phyloP scores from a whole-genome alignment of 2,888 invertebrate species.

The Polylopha cassiicola region DNA sequence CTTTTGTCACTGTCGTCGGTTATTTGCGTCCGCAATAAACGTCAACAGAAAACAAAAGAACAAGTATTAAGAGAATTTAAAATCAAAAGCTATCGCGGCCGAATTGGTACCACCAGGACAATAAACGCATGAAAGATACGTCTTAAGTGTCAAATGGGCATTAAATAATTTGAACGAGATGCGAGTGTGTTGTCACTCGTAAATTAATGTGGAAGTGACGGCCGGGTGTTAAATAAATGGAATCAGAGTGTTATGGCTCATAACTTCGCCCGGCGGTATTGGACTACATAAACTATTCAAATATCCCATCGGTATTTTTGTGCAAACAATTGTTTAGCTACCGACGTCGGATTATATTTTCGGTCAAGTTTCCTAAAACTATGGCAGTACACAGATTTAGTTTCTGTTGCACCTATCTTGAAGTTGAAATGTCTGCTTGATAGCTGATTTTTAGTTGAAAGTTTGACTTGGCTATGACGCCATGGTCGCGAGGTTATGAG shows the following conservation, averaged over 20 bases:
- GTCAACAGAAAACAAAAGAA: constrained; percentile 16
- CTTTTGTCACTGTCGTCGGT: constrained; percentile 16
- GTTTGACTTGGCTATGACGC: constrained; percentile 28
- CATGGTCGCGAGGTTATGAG: constrained; percentile 50
- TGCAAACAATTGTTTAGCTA: constrained; percentile 15
- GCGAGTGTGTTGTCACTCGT: constrained; percentile 64
- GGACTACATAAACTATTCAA: constrained; percentile 18
- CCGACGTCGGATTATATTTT: too few species aligned
- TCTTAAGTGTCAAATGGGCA: constrained; percentile 69
- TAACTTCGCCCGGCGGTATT: constrained; percentile 42
- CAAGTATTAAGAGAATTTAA: constrained; percentile 23
- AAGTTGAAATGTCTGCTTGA: too few species aligned
- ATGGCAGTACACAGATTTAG: too few species aligned
- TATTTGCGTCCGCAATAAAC: constrained; percentile 16
- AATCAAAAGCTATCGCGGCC: constrained; percentile 54
- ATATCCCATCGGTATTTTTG: constrained; percentile 18
- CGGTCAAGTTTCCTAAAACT: neutral
- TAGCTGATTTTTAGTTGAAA: too few species aligned
- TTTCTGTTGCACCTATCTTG: too few species aligned
- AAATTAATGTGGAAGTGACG: constrained; percentile 68
- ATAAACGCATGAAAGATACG: constrained; percentile 56
- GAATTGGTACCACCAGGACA: constrained; percentile 55
- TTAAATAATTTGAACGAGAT: constrained; percentile 69
- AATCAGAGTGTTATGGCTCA: constrained; percentile 70
- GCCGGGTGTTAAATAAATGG: constrained; percentile 62